Evolutionary conservation across 2,113 vertebrate species (phyloP).

Genomic region (Henicopernis longicauda): DNA sequence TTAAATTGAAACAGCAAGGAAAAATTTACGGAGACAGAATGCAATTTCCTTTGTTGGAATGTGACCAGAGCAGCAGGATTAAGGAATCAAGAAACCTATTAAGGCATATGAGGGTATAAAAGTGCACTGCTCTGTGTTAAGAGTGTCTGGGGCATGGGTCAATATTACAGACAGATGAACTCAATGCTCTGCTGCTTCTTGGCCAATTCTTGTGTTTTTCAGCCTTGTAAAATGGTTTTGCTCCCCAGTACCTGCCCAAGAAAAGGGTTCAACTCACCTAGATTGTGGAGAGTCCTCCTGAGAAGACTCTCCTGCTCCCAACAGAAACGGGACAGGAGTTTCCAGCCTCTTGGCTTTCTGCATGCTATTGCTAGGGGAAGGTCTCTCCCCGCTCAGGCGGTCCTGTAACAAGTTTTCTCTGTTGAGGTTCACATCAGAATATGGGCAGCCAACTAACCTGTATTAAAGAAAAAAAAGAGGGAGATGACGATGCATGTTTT

Average conservation of each 20-base stretch:
- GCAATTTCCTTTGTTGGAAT: constrained; percentile 52
- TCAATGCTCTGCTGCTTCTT: background rate
- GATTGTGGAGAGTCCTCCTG: constrained; percentile 67
- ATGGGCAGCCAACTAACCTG: constrained; percentile 86
- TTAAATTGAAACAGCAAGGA: constrained; percentile 15
- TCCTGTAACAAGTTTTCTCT: constrained; percentile 82
- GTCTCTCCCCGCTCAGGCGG: constrained; percentile 81
- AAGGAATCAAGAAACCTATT: constrained; percentile 53
- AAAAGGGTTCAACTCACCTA: constrained; percentile 59
- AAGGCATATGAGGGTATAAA: background rate
- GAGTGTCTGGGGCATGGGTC: background rate
- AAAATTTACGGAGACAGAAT: constrained; percentile 45
- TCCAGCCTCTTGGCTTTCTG: constrained; percentile 68
- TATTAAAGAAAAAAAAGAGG: background rate
- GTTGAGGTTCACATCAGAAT: constrained; percentile 85
- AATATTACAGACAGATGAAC: constrained; percentile 5
- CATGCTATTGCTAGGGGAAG: constrained; percentile 50
- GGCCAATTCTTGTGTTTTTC: background rate
- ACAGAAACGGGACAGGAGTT: background rate
- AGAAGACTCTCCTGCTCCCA: background rate
- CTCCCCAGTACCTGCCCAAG: background rate
- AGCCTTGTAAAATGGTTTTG: background rate
- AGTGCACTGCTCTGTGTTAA: background rate
- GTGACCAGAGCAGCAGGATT: constrained; percentile 44
- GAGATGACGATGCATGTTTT: background rate